Evolutionary conservation across 2,888 invertebrate species (phyloP), one percentile per base, ranked within the genome.

Genomic region (Cephus pulcher): DNA sequence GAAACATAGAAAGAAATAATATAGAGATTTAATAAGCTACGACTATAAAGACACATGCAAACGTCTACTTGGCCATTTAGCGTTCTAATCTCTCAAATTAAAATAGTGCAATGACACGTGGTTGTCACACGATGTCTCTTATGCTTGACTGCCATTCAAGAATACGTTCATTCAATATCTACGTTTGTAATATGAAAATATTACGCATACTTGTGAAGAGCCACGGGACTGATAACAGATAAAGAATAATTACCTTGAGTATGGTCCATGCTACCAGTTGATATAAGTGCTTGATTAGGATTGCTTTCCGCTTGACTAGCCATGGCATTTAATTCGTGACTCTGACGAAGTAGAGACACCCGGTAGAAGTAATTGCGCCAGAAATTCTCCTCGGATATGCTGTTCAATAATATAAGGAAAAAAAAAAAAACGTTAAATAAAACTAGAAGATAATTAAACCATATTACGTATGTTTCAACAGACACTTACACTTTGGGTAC

Each of bases 341-440:
- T 98, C 94, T 99, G 99, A 91, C 98, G 98, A 92, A 99, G 97
- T 88, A 99, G 95, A 88, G 98, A 98, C 87, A 99, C 97, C 91
- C 99, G 97, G 94, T 99, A 99, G 94, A 99, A 99, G 92, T 99
- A 99, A 94, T 99, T 99, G 91, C 98, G 95, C 99, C 99, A 99
- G 94, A 99, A 99, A 91, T 97, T 96, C 93, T 99, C 98, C 94
- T 99, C 99, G 89, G 96, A 96, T 92, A 98, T 97, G 88, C 97
- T 97, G 93, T 76, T 93, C 92, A 77, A 78, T 79, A 81, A 77
- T 79, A 80, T 69, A 70, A 73, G 34, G 37, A 35, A n/a, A 70
- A 34, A 69, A 56, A 32, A 56, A n/a, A 68, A 33, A n/a, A n/a
- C n/a, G 33, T 4, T 33, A 56, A 33, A 75, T 23, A 15, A 56